These are phyloP conservation scores for Stramonita haemastoma DNA, from an alignment of 2,888 invertebrate genomes.

Conservation along the genomic window DNA sequence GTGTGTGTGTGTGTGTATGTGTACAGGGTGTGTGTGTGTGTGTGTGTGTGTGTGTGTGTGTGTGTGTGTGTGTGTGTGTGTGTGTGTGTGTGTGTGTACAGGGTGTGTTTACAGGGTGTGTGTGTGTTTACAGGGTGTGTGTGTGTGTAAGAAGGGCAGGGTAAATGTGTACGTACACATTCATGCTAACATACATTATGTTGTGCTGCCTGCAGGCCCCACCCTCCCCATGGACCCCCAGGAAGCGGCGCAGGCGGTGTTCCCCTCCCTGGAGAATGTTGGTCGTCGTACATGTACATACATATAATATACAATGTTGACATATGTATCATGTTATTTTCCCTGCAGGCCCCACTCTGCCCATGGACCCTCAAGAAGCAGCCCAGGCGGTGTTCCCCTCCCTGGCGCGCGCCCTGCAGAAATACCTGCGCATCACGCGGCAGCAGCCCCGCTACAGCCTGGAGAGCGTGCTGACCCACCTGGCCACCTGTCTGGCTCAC, in stretches of 20 bases:
- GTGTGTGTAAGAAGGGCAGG: no score
- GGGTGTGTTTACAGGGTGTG: no score
- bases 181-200: no score
- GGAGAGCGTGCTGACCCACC: constrained; percentile 92
- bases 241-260: constrained; percentile 98
- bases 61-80: not conserved
- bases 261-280: constrained; percentile 98
- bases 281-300: no score
- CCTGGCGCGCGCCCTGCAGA: constrained; percentile 95
- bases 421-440: constrained; percentile 94
- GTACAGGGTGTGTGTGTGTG: not conserved
- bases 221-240: constrained; percentile 93
- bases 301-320: no score
- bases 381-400: constrained; percentile 98
- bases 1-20: no score
- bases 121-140: no score
- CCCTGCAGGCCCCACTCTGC: constrained; percentile 84
- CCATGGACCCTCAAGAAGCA: constrained; percentile 96
- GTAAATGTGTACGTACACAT: no score
- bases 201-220: constrained; percentile 81
- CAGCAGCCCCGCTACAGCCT: constrained; percentile 97
- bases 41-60: not conserved
- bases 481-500: constrained; percentile 93
- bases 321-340: no score
- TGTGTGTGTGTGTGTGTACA: not conserved